Base-by-base conservation (phyloP, 2,888 invertebrate genomes). In the Ectobius pallidus region DNA sequence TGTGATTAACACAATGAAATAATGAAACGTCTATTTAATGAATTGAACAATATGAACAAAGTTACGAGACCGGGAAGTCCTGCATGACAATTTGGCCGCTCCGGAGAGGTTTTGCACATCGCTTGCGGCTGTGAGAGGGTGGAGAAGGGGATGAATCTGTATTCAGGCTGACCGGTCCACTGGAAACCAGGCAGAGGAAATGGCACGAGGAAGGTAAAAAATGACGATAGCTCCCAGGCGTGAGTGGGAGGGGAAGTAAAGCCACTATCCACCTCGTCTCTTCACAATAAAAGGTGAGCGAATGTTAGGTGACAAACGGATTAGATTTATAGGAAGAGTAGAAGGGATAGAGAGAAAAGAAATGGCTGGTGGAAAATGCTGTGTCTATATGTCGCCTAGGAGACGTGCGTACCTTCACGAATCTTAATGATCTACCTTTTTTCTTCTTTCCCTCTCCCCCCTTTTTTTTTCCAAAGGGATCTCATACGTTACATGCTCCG, bases 101-200 rank as follows among this genome's bases (percentile, higher is more conserved):
- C n/a, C 30, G 3, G 20, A 20, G 39, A 20, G 32, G 62, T 39
- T 39, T 30, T 62, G 39, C 34, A 6, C 22, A 18, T 32, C 39
- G 39, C 22, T 62, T 39, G 62, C 39, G 34, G 39, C n/a, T 20
- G 69, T 11, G 69, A 42, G 34, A 30, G 3, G 44, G 22, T 14
- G 67, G 3, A 22, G 22, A 25, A 61, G 44, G 67, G 49, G 25
- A 27, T 25, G 71, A 39, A 49, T 68, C 72, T 25, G 72, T 46
- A 69, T 72, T 72, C 72, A 69, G 44, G 69, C 49, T 72, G 72
- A 72, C 72, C 72, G 68, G 69, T 55, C 69, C 68, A 58, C 49
- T 46, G 72, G 72, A 61, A 69, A 62, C 69, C 22, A 49, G 69
- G 32, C 52, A 67, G 25, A 65, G 67, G 49, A 42, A 22, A 30